Base-by-base conservation (phyloP, 2,888 invertebrate species). In the Glaucopsyche alexis region DNA sequence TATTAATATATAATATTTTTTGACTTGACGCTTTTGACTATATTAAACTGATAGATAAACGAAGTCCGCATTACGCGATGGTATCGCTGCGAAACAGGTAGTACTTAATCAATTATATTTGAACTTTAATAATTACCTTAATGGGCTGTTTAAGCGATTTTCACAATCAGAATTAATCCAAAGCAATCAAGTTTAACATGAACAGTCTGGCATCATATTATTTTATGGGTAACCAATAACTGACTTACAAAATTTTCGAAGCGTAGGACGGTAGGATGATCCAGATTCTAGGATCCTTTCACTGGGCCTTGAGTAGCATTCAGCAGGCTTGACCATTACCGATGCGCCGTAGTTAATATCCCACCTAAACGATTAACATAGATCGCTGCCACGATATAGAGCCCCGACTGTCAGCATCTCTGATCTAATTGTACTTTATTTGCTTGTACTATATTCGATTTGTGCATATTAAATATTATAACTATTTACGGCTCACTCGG, bases 231-330 rank as follows among this genome's bases (percentile, higher is more conserved):
- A 9, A 9, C n/a, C 45, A 42, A 67, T 11, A 16, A 16, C 9
- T 16, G 45, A 45, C 42, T 67, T 67, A 66, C 66, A 67, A 47
- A 74, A 75, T 77, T 77, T 77, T 73, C 75, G 75, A 74, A 75
- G 75, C 75, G 72, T 72, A 73, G 75, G 79, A 80, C 78, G 84
- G 84, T 83, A 82, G 85, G 92, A 92, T 90, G 92, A 89, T 91
- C 91, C 91, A 91, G 91, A 91, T 92, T 87, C 87, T 83, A 82
- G 78, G 79, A 86, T 90, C 92, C 92, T 92, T 93, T 93, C 92
- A 91, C 92, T 82, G 78, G 88, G 75, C 92, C 92, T 93, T 92
- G 92, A 88, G 85, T 78, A 72, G 29, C 29, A 29, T 29, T 29
- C 29, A 29, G 79, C 82, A 80, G 83, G 82, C 81, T 83, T 88